These are phyloP conservation scores for Leucoptera coffeella DNA, from an alignment of 2,888 invertebrate genomes.

Conservation along the genomic window DNA sequence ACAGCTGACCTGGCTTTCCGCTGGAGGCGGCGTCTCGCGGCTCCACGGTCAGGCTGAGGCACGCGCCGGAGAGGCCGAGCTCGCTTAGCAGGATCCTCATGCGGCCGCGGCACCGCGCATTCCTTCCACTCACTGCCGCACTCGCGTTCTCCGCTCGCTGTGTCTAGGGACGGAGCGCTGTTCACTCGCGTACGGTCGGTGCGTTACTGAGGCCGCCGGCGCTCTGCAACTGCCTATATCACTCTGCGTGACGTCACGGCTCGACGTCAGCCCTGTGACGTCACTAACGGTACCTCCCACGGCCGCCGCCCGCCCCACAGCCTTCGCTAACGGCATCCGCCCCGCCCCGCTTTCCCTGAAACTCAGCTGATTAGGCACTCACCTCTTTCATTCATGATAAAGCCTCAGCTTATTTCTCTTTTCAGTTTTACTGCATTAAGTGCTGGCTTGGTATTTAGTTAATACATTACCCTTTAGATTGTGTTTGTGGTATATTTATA, in stretches of 20 bases:
- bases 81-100: slow-evolving; percentile 55
- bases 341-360: slow-evolving; percentile 49
- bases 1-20: slow-evolving; percentile 53
- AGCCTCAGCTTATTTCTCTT: slow-evolving; percentile 1
- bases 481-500: too few relatives aligned
- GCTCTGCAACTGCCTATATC: slow-evolving; percentile 50
- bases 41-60: slow-evolving; percentile 50
- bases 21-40: slow-evolving; percentile 41
- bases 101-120: slow-evolving; percentile 49
- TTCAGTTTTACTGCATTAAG: too few relatives aligned
- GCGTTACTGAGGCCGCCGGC: slow-evolving; percentile 54
- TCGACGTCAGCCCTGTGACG: slow-evolving; percentile 39
- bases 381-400: too few relatives aligned
- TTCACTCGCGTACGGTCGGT: slow-evolving; percentile 44
- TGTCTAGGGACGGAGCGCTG: slow-evolving; percentile 26
- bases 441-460: too few relatives aligned
- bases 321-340: neutral
- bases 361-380: too few relatives aligned
- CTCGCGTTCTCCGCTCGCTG: slow-evolving; percentile 19
- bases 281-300: slow-evolving; percentile 54
- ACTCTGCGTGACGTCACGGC: slow-evolving; percentile 45
- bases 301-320: slow-evolving; percentile 27
- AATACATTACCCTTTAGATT: too few relatives aligned
- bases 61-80: slow-evolving; percentile 49
- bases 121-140: slow-evolving; percentile 42